Evolutionary conservation across 2,888 invertebrate species (phyloP).

Genomic region (Cosmia trapezina): DNA sequence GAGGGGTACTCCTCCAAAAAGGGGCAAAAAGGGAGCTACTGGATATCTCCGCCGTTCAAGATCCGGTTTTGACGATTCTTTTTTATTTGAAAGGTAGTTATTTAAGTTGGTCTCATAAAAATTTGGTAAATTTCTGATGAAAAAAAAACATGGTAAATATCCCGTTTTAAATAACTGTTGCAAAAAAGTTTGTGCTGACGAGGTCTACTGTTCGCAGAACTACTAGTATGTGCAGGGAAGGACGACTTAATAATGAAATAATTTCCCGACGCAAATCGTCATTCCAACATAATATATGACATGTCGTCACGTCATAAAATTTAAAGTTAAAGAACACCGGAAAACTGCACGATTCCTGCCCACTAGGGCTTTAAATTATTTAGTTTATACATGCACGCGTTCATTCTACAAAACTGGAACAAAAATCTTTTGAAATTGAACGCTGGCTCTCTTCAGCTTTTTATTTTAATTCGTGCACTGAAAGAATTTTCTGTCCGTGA

Average conservation of each 20-base stretch:
- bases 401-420: slow-evolving; percentile 36
- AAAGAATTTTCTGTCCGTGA: slow-evolving; percentile 42
- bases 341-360: slow-evolving; percentile 19
- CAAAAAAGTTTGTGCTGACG: too few species aligned
- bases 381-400: slow-evolving; percentile 18
- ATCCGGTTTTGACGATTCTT: too few species aligned
- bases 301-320: slow-evolving; percentile 20
- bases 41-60: too few species aligned
- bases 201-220: too few species aligned
- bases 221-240: background rate
- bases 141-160: too few species aligned
- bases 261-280: background rate
- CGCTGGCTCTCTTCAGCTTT: slow-evolving; percentile 31
- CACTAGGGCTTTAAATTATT: slow-evolving; percentile 22
- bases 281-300: background rate
- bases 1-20: too few species aligned
- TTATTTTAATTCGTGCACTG: slow-evolving; percentile 39
- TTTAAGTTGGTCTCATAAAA: too few species aligned
- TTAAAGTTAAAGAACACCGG: background rate
- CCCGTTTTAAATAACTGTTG: too few species aligned
- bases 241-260: background rate
- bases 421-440: slow-evolving; percentile 56
- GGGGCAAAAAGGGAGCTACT: too few species aligned
- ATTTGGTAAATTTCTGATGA: too few species aligned
- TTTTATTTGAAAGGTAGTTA: too few species aligned